These are phyloP conservation scores for Dryomyza anilis DNA, from an alignment of 2,888 invertebrate species.

Conservation along the genomic window DNA sequence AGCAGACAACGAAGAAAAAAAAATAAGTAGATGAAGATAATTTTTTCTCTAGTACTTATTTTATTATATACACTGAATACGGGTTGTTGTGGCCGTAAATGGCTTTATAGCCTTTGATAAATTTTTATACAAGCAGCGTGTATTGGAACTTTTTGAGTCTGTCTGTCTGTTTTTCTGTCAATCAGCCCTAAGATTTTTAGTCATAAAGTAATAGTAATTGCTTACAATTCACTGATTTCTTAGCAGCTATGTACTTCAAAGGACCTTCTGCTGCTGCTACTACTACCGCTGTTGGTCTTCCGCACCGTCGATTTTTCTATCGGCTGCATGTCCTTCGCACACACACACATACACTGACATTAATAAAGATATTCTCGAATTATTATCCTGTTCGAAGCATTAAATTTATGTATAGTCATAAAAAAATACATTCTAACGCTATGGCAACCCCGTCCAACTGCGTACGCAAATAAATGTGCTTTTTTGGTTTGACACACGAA, in stretches of 20 bases:
- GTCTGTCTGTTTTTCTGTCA: too few relatives aligned
- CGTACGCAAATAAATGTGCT: background rate
- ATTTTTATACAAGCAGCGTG: too few relatives aligned
- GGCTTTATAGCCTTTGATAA: too few relatives aligned
- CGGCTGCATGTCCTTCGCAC: background rate
- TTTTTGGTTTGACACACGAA: constrained; percentile 10
- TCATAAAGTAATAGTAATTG: too few relatives aligned
- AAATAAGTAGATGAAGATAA: background rate
- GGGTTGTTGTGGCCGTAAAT: too few relatives aligned
- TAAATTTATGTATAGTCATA: constrained; percentile 21
- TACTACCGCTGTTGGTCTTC: background rate
- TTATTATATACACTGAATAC: too few relatives aligned
- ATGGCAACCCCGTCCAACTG: background rate
- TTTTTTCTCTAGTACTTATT: too few relatives aligned
- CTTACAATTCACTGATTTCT: constrained; percentile 17
- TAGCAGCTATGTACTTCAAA: background rate
- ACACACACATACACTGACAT: constrained; percentile 3
- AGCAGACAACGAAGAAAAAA: background rate
- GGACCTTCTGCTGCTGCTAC: background rate
- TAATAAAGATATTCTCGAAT: constrained; percentile 25
- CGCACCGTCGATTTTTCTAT: background rate
- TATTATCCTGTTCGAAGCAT: constrained; percentile 19
- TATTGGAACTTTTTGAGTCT: too few relatives aligned
- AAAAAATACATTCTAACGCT: background rate
- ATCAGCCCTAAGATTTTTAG: too few relatives aligned